These are phyloP conservation scores for Rhea pennata DNA, from an alignment of 2,113 vertebrate genomes.

Conservation along the genomic window DNA sequence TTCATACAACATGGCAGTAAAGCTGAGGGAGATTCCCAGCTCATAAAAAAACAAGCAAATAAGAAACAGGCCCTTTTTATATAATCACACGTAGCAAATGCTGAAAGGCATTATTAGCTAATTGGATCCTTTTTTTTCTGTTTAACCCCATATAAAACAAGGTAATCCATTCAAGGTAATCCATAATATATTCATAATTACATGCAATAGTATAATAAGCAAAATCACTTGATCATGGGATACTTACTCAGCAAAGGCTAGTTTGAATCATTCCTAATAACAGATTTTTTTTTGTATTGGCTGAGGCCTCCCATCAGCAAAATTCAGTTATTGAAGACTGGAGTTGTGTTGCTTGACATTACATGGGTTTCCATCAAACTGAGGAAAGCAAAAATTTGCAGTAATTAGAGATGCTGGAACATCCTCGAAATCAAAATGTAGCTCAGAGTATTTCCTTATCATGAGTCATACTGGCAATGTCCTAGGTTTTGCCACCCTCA, in stretches of 20 bases:
- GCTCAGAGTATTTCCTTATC: not conserved
- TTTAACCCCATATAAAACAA: not conserved
- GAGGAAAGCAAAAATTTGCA: not conserved
- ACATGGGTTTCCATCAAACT: not conserved
- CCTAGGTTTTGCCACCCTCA: not conserved
- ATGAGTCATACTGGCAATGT: not conserved
- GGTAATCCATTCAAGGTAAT: not conserved
- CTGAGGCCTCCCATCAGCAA: not conserved
- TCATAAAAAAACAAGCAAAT: not conserved
- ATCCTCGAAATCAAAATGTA: not conserved
- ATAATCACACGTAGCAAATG: not conserved
- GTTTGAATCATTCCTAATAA: not conserved
- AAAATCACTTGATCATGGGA: not conserved
- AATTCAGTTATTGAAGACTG: not conserved
- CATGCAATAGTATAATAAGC: not conserved
- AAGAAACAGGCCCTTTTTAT: not conserved
- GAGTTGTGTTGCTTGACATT: not conserved
- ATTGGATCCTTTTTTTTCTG: not conserved
- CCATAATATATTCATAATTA: not conserved
- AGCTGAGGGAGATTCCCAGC: conserved; percentile 22
- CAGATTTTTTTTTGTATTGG: not conserved
- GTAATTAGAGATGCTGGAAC: not conserved
- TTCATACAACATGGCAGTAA: not conserved
- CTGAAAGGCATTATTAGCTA: not conserved
- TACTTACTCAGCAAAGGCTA: not conserved